These are phyloP conservation scores for Drosophila lini DNA, from an alignment of 1,140 invertebrate species.

Conservation along the genomic window DNA sequence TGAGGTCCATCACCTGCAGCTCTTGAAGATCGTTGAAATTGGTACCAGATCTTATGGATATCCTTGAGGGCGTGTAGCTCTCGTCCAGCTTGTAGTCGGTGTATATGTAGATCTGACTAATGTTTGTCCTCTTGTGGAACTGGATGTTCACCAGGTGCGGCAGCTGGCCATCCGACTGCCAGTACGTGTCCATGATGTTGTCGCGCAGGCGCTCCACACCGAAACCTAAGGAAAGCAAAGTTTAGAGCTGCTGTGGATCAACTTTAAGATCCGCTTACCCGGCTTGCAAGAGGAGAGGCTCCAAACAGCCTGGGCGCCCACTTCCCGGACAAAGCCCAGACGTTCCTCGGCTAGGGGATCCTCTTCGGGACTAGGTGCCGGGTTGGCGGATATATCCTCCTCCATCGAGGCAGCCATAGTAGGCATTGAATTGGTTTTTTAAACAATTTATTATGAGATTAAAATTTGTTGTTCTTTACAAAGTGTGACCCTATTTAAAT, in stretches of 20 bases:
- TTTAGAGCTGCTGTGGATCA: background rate
- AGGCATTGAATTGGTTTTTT: background rate
- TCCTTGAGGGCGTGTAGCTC: conserved; percentile 98
- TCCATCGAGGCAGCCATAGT: conserved; percentile 63
- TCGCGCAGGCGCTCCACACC: conserved; percentile 98
- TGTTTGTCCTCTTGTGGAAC: conserved; percentile 97
- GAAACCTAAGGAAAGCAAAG: conserved; percentile 88
- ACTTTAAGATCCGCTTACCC: conserved; percentile 85
- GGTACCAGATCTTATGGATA: conserved; percentile 97
- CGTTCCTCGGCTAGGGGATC: conserved; percentile 89
- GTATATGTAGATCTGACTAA: conserved; percentile 98
- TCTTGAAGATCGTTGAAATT: conserved; percentile 99
- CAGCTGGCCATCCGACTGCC: conserved; percentile 99
- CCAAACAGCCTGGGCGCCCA: conserved; percentile 98
- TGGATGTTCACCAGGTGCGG: conserved; percentile 99
- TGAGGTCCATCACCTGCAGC: conserved; percentile 96
- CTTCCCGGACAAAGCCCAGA: conserved; percentile 93
- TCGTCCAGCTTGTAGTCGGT: conserved; percentile 99
- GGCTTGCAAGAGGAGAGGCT: conserved; percentile 99
- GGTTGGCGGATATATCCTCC: conserved; percentile 54
- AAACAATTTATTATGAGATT: background rate
- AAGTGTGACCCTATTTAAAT: background rate
- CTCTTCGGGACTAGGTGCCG: conserved; percentile 59
- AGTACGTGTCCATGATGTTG: conserved; percentile 98
- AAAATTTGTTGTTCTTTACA: background rate